Evolutionary conservation across 2,888 invertebrate genomes (phyloP), one percentile per base, ranked within the genome.

Genomic region (Synergus umbraculus): DNA sequence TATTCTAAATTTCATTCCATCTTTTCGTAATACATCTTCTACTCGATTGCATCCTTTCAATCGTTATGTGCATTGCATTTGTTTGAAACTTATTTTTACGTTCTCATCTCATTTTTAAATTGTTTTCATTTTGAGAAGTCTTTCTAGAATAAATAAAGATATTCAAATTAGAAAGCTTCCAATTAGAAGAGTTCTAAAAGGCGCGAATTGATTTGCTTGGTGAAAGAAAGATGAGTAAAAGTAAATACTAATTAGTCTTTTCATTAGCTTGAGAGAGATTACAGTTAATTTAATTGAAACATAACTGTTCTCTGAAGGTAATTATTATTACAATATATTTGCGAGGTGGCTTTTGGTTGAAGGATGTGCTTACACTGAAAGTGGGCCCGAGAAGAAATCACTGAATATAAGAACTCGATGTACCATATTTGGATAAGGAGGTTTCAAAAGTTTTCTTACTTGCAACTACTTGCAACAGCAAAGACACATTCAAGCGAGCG

Each of bases 391-490:
- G 37, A 85, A 80, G 81, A 83, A 84, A 83, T 76, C 44, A 78
- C 76, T 67, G 83, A 78, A 64, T 82, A 63, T 81, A 85, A 85
- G 86, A 87, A 85, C 85, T 83, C 79, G 86, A 76, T 84, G 82
- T 84, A 80, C 89, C 87, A 86, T 88, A 89, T 89, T 88, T 85
- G 86, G 89, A 83, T 86, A 84, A 84, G 85, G 84, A 84, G 82
- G 83, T 83, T 86, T 83, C 82, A 85, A 85, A 83, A 83, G 85
- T 73, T 73, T 15, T 83, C 82, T 84, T 29, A 29, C 29, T 29
- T 29, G 29, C 29, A 29, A 29, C 29, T 29, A 84, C 78, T 81
- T 80, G 78, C 78, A 82, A 76, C 67, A 81, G 77, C 77, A 78
- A 79, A 81, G 82, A 80, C 76, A 73, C 65, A 83, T 81, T 80